Conservation (phyloP, 2,113 vertebrate species). For the Willisornis vidua region DNA sequence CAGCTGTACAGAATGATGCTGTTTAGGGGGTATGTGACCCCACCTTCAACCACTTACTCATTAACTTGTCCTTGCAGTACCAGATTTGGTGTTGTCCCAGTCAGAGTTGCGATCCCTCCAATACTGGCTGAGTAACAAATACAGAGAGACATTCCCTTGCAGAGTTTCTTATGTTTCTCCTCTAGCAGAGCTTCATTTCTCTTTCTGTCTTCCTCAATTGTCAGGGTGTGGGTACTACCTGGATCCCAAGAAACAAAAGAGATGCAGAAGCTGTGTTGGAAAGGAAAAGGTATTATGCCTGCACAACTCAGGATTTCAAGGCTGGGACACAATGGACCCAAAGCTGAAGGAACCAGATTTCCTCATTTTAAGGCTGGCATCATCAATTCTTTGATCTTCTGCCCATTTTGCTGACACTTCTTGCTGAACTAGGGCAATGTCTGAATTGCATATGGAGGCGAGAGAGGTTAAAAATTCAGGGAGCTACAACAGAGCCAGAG, state of each 20-base stretch:
- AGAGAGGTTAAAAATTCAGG: not conserved
- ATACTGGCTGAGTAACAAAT: constrained; percentile 94
- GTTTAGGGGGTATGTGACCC: not conserved
- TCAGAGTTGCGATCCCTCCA: constrained; percentile 91
- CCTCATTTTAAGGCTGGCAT: not conserved
- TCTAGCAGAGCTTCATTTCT: not conserved
- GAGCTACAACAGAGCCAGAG: not conserved
- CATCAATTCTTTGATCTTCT: not conserved
- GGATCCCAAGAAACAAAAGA: not conserved
- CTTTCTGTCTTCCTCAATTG: not conserved
- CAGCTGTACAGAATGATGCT: not conserved
- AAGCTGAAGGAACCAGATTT: not conserved
- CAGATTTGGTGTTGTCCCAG: constrained; percentile 90
- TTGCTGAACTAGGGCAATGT: not conserved
- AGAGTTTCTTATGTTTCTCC: constrained; percentile 72
- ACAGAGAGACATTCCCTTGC: constrained; percentile 86
- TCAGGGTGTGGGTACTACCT: constrained; percentile 31
- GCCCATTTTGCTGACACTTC: not conserved
- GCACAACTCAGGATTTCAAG: not conserved
- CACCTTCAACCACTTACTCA: constrained; percentile 74
- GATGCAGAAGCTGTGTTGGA: not conserved
- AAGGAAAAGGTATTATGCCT: not conserved
- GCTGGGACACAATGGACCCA: not conserved
- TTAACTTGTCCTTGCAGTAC: constrained; percentile 90
- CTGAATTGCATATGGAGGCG: fast-evolving